These are phyloP conservation scores for Maccullochella peelii DNA, from an alignment of 2,113 vertebrate genomes.

Conservation along the genomic window DNA sequence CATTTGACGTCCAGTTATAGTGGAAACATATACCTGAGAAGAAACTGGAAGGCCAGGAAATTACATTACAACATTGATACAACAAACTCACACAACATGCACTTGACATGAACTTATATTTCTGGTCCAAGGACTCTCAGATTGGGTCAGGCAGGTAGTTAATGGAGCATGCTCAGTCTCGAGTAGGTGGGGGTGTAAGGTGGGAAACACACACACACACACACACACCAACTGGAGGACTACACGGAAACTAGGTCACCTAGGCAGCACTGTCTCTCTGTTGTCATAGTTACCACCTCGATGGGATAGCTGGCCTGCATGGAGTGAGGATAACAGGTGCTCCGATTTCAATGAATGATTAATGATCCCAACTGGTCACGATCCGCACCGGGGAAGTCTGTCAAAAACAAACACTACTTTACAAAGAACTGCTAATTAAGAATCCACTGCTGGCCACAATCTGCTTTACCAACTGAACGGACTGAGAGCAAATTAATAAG, in stretches of 20 bases:
- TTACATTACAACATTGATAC: background rate
- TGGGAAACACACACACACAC: slow-evolving; percentile 39
- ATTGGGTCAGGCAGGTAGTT: slow-evolving; percentile 77
- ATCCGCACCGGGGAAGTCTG: slow-evolving; percentile 52
- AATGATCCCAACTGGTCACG: slow-evolving; percentile 73
- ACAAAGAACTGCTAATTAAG: slow-evolving; percentile 59
- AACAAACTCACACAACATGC: slow-evolving; percentile 9
- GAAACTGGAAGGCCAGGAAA: slow-evolving; percentile 17
- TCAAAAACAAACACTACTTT: slow-evolving; percentile 55
- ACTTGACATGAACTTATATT: slow-evolving; percentile 55
- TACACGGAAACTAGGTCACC: slow-evolving; percentile 81
- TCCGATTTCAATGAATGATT: slow-evolving; percentile 81
- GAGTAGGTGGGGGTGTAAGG: slow-evolving; percentile 33
- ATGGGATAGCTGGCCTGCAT: slow-evolving; percentile 71
- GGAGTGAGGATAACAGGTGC: slow-evolving; percentile 74
- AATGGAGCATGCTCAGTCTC: slow-evolving; percentile 71
- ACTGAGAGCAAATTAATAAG: slow-evolving; percentile 56
- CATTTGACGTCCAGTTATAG: slow-evolving; percentile 12
- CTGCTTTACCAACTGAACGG: slow-evolving; percentile 42
- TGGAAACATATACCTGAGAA: slow-evolving; percentile 1
- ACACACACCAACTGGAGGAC: slow-evolving; percentile 46
- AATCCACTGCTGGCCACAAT: slow-evolving; percentile 34
- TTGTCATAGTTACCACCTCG: slow-evolving; percentile 83
- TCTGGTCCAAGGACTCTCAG: slow-evolving; percentile 75
- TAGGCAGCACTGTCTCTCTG: slow-evolving; percentile 72